phyloP scores from a whole-genome alignment of 2,888 invertebrate genomes.

The Eristalis tenax region DNA sequence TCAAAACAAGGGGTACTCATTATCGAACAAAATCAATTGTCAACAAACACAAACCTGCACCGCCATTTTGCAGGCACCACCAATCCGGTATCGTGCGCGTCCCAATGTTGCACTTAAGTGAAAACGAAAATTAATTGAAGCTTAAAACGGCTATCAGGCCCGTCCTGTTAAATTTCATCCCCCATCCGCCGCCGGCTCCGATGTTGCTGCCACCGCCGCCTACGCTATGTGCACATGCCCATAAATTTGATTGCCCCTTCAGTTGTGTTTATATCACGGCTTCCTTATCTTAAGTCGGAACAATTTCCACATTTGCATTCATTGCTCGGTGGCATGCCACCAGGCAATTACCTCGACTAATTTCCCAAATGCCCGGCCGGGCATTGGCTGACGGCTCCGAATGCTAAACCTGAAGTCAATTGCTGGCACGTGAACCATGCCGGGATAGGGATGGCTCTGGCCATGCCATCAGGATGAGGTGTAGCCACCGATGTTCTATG shows the following conservation, averaged over 20 bases:
- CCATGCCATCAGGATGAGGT: slow-evolving; percentile 34
- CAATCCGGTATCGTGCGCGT: neutral
- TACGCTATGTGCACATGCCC: slow-evolving; percentile 38
- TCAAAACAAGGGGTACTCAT: too few relatives aligned
- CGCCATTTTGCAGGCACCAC: neutral
- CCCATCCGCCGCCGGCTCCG: neutral
- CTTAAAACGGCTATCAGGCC: slow-evolving; percentile 19
- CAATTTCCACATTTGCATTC: slow-evolving; percentile 79
- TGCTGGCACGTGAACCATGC: slow-evolving; percentile 58
- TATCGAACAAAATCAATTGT: too few relatives aligned
- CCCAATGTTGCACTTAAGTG: slow-evolving; percentile 1
- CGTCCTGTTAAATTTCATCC: slow-evolving; percentile 13
- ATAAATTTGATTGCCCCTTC: slow-evolving; percentile 68
- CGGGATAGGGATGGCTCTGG: neutral
- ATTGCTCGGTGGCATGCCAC: slow-evolving; percentile 78
- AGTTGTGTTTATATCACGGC: slow-evolving; percentile 70
- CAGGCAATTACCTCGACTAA: slow-evolving; percentile 77
- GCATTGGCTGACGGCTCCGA: slow-evolving; percentile 41
- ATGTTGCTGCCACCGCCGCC: neutral
- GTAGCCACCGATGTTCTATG: slow-evolving; percentile 31
- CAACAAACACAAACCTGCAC: neutral
- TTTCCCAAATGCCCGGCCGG: slow-evolving; percentile 64
- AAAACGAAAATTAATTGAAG: slow-evolving; percentile 32
- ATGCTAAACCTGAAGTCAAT: slow-evolving; percentile 56
- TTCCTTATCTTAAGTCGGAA: slow-evolving; percentile 80